A percentile compares a stretch with the other conserved stretches of the same genome.
These are phyloP conservation scores for Pharmacophagus antenor DNA, from an alignment of 2,888 invertebrate genomes.

Conservation along the genomic window DNA sequence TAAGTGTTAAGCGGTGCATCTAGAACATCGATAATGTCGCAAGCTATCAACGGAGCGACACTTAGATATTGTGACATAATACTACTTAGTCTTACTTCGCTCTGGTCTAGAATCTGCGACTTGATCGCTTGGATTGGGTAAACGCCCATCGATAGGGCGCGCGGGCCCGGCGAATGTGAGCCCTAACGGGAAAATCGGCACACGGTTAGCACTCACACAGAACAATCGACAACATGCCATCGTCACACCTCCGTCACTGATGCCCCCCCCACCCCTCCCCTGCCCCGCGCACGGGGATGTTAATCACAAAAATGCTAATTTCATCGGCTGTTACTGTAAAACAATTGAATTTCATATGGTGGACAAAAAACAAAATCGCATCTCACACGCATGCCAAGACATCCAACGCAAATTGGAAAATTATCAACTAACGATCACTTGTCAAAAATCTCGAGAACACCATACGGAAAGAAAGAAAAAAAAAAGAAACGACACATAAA, in stretches of 20 bases:
- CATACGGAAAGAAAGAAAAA: too few species aligned
- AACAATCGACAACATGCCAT: constrained; percentile 71
- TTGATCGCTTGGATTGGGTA: constrained; percentile 94
- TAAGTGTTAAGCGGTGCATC: constrained; percentile 79
- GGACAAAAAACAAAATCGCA: constrained; percentile 33
- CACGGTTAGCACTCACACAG: constrained; percentile 83
- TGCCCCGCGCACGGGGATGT: constrained; percentile 46
- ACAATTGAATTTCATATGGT: constrained; percentile 44
- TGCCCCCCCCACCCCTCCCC: constrained; percentile 40
- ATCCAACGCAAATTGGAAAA: constrained; percentile 25
- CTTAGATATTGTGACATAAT: constrained; percentile 52
- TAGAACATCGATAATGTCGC: constrained; percentile 77
- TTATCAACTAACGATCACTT: too few species aligned
- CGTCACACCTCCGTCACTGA: constrained; percentile 57
- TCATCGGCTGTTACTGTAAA: constrained; percentile 47
- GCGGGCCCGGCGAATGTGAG: constrained; percentile 95
- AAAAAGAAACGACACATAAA: constrained; percentile 37
- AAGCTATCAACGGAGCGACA: constrained; percentile 70
- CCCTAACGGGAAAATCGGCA: constrained; percentile 85
- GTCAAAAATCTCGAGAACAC: too few species aligned
- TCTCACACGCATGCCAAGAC: constrained; percentile 60
- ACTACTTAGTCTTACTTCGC: constrained; percentile 91
- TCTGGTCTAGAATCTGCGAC: constrained; percentile 92
- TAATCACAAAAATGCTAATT: constrained; percentile 62
- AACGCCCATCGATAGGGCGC: constrained; percentile 93